Evolutionary conservation across 2,888 invertebrate species (phyloP).

Genomic region (Cephalotes varians): DNA sequence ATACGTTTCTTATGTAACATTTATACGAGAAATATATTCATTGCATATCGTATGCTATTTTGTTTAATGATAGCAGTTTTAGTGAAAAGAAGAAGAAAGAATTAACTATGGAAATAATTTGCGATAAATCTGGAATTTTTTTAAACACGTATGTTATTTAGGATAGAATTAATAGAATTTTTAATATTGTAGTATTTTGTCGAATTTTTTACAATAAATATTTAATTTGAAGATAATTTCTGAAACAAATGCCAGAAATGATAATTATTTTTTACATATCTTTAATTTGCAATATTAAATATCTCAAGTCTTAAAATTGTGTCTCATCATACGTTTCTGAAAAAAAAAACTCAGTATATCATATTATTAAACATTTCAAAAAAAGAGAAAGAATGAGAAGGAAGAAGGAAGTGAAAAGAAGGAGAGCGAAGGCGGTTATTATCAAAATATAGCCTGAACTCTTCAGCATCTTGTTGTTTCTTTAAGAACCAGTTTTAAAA

Average conservation of each 20-base stretch:
- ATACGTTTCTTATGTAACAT: constrained; percentile 21
- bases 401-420: neutral
- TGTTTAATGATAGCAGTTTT: neutral
- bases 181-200: neutral
- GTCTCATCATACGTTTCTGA: neutral
- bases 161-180: constrained; percentile 3
- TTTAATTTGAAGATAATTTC: neutral
- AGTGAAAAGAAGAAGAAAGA: neutral
- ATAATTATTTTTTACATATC: neutral
- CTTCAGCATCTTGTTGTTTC: neutral
- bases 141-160: neutral
- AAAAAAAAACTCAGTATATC: neutral
- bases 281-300: neutral
- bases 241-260: neutral
- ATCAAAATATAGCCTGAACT: neutral
- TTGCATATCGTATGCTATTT: neutral
- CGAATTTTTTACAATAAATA: neutral
- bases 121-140: neutral
- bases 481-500: neutral
- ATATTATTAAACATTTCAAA: neutral
- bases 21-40: neutral
- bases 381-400: neutral
- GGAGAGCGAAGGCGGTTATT: neutral
- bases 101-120: neutral
- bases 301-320: neutral